Base-by-base conservation (phyloP, 2,888 invertebrate genomes). In the Sinelater perroti region DNA sequence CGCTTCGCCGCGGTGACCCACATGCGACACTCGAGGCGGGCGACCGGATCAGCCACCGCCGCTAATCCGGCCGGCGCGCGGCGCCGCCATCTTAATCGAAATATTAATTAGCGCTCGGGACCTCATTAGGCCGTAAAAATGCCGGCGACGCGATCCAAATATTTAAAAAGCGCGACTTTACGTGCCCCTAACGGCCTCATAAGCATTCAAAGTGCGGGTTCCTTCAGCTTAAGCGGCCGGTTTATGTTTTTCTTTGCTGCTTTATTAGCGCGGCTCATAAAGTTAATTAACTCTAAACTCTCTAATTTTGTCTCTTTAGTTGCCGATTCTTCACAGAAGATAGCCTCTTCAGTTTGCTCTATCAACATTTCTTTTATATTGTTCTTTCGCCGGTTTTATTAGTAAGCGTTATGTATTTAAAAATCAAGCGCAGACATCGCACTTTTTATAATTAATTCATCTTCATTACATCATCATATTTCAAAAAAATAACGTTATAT, bases 121-220 rank as follows among this genome's bases (percentile, higher is more conserved):
- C 20, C 38, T 38, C 21, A 20, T 38, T 38, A 38, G 20, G 4
- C 24, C 7, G 30, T 31, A 31, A 33, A 47, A 30, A 51, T 40
- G 28, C 40, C 13, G 18, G 17, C 26, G 28, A 30, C 40, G 50
- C 38, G 38, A 17, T 26, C 17, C 8, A 45, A 45, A 47, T 56
- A 49, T 56, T 56, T 56, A 56, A 50, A 44, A 56, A 50, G 17
- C 31, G 30, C 44, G 36, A 45, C 30, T 54, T 47, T 28, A 45
- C 30, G 24, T 33, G 40, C 46, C 24, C 30, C 20, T 40, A 50
- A 56, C 18, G 30, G 13, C 40, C 30, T 40, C 30, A 44, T 44
- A 56, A 44, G 56, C 36, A 52, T 52, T 44, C 44, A 44, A 31
- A 51, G 20, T 42, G 51, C 14, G 42, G 21, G 17, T 44, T 17